Base-by-base conservation (phyloP, 2,113 vertebrate species). In the Mungos mungo region DNA sequence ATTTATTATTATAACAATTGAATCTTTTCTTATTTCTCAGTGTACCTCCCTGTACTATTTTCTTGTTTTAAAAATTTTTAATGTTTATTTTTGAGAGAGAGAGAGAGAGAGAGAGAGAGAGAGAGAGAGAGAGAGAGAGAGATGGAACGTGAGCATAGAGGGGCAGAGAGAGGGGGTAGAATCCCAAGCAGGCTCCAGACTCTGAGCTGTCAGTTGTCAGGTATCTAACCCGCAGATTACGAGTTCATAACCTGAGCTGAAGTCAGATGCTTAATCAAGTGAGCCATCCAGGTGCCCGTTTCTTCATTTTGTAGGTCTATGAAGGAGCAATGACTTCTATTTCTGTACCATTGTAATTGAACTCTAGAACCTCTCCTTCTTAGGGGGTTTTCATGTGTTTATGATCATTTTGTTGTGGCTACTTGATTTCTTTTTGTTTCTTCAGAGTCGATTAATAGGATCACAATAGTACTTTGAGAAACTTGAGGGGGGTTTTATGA, bases 321-420 rank as follows among this genome's bases (percentile, higher is more conserved):
- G 45, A 92, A 85, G 10, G 45, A 50, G 11, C 7, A 60, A 45
- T 68, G 68, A 82, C 23, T 74, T 92, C 23, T 85, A 7, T 95
- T 90, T 95, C 90, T 93, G 38, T 86, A 81, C n/a, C 81, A 5
- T 63, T 85, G 11, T 52, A 77, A 66, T 66, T 93, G 72, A 93
- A 68, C 35, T 68, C 38, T 88, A 60, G n/a, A 88, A 79, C 52
- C 3, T 27, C 60, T n/a, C 60, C 54, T 84, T 85, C 60, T 79
- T 47, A 15, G 33, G 18, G 6, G 3, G 5, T 52, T 52, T 66
- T 92, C 14, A 82, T 80, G 35, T 74, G 35, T 74, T 85, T 97
- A 41, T 23, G 45, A 93, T 90, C 0, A 35, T 79, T 92, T 83
- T 92, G 2, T 41, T n/a, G 60, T 54, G 65, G 47, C 80, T 85